phyloP scores from a whole-genome alignment of 2,888 invertebrate genomes.

The Melolontha melolontha region DNA sequence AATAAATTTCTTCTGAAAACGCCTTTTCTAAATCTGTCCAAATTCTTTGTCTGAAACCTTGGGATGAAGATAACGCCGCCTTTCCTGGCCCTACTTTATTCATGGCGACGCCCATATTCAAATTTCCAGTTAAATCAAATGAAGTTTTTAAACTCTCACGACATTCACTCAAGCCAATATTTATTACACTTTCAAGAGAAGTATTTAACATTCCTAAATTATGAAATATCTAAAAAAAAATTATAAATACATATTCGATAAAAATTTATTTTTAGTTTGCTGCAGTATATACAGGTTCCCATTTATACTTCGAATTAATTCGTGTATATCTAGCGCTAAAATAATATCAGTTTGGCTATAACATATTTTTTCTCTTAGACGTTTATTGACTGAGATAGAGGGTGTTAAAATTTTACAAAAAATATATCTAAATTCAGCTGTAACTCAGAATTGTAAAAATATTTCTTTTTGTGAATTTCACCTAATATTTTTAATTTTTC shows the following conservation, averaged over 20 bases:
- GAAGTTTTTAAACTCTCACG: constrained; percentile 68
- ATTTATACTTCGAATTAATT: too few species aligned
- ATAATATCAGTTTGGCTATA: too few species aligned
- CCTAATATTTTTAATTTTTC: too few species aligned
- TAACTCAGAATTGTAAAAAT: too few species aligned
- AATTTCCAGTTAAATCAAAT: constrained; percentile 63
- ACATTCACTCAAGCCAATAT: constrained; percentile 68
- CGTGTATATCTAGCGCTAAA: too few species aligned
- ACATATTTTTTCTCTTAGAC: too few species aligned
- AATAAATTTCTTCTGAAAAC: constrained; percentile 80
- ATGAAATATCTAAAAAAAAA: constrained; percentile 61
- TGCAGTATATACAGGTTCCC: too few species aligned
- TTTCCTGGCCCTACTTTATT: constrained; percentile 69
- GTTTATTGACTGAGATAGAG: too few species aligned
- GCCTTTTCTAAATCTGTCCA: constrained; percentile 92
- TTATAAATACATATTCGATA: background rate
- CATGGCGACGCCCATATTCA: constrained; percentile 46
- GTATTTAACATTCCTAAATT: constrained; percentile 65
- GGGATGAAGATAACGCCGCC: constrained; percentile 65
- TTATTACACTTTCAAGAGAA: constrained; percentile 68
- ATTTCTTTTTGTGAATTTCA: too few species aligned
- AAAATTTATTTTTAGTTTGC: constrained; percentile 2
- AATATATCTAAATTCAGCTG: too few species aligned
- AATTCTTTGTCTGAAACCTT: constrained; percentile 74
- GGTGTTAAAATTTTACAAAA: too few species aligned